Percentiles rank a stretch among this genome's conserved stretches.
phyloP scores from a whole-genome alignment of 2,113 vertebrate species.

The Varanus salvator region DNA sequence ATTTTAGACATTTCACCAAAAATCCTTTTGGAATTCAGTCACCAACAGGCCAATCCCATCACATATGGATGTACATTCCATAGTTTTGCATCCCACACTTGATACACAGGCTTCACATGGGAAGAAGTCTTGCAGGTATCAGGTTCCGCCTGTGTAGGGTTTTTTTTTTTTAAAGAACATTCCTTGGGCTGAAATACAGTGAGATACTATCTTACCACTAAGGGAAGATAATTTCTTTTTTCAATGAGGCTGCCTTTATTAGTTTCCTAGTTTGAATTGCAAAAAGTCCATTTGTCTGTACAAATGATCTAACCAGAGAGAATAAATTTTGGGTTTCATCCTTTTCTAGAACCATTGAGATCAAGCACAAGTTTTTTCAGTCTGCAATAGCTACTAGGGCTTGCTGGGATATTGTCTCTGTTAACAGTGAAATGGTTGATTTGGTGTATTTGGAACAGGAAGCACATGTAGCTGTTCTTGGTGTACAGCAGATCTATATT shows the following conservation, averaged over 20 bases:
- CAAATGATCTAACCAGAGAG: background rate
- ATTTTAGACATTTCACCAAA: background rate
- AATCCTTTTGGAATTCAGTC: background rate
- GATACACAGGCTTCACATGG: background rate
- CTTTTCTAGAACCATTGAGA: background rate
- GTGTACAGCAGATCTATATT: background rate
- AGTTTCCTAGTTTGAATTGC: background rate
- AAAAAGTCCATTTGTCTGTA: background rate
- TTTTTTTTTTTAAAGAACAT: background rate
- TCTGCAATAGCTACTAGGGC: background rate
- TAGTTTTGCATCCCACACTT: background rate
- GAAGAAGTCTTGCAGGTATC: background rate
- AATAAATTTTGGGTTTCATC: background rate
- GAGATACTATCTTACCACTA: background rate
- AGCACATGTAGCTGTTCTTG: background rate
- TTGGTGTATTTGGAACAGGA: background rate
- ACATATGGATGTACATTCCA: background rate
- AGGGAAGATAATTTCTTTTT: background rate
- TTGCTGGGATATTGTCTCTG: background rate
- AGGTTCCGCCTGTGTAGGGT: background rate
- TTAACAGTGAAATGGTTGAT: background rate
- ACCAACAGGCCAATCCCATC: background rate
- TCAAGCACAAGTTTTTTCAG: background rate
- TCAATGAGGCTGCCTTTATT: background rate
- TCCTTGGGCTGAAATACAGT: background rate